A percentile compares a stretch with the other conserved stretches of the same genome.
phyloP scores from a whole-genome alignment of 1,140 invertebrate genomes.

The Asbolus verrucosus region DNA sequence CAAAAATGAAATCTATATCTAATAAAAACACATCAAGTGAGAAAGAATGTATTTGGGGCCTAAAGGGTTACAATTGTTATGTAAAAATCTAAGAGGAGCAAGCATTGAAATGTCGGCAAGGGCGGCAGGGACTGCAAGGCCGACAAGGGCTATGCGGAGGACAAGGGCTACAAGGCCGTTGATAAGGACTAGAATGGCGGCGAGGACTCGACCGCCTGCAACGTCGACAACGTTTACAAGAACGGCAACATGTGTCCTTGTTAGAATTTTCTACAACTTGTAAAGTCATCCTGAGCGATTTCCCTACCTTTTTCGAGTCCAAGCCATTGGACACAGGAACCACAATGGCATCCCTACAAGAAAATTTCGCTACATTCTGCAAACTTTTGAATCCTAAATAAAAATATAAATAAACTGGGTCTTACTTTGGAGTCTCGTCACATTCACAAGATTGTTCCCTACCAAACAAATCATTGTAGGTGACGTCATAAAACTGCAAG shows the following conservation, averaged over 20 bases:
- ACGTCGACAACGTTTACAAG: not conserved
- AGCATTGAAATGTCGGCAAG: not conserved
- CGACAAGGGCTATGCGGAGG: not conserved
- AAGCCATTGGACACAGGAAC: not conserved
- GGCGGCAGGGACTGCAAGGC: constrained; percentile 5
- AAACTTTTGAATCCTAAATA: no score
- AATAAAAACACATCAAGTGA: not conserved
- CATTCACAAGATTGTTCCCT: constrained; percentile 3
- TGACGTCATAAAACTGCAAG: constrained; percentile 57
- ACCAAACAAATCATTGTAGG: constrained; percentile 52
- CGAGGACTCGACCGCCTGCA: not conserved
- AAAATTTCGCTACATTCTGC: no score
- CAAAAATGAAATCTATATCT: not conserved
- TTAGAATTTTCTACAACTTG: constrained; percentile 12
- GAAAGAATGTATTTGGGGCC: constrained; percentile 15
- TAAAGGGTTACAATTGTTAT: no score
- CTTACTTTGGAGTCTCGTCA: constrained; percentile 8
- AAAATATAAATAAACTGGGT: no score
- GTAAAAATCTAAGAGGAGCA: no score
- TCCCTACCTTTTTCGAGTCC: constrained; percentile 32
- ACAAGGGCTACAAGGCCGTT: not conserved
- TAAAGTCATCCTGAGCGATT: constrained; percentile 6
- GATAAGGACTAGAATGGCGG: not conserved
- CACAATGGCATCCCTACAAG: constrained; percentile 9
- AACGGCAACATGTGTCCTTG: not conserved